Conservation (phyloP, 2,113 vertebrate species). For the Mesembrinibis cayennensis region DNA sequence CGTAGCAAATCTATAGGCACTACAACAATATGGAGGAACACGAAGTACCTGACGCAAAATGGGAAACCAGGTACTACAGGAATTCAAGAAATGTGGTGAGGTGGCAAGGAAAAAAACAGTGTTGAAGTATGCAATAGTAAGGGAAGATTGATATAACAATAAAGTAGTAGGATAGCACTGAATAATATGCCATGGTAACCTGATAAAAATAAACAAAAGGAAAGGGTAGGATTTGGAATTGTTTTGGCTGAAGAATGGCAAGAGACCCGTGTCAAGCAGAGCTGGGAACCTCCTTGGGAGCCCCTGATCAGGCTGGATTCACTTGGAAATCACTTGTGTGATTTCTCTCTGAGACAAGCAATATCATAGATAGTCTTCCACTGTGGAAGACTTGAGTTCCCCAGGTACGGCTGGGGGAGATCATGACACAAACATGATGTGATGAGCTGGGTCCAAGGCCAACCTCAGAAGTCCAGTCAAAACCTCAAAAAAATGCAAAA, state of each 20-base stretch:
- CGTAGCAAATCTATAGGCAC: not conserved
- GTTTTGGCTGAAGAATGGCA: not conserved
- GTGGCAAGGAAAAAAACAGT: not conserved
- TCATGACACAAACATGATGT: not conserved
- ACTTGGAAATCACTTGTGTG: not conserved
- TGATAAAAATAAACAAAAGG: not conserved
- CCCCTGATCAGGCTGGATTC: not conserved
- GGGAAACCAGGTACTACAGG: not conserved
- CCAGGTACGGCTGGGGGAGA: not conserved
- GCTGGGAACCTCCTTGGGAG: not conserved
- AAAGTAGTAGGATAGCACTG: not conserved
- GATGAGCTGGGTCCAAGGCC: not conserved
- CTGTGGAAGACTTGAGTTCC: not conserved
- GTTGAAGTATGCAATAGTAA: not conserved
- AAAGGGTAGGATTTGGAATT: not conserved
- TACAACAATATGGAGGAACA: not conserved
- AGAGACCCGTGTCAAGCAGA: not conserved
- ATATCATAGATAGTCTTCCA: not conserved
- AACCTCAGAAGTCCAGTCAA: not conserved
- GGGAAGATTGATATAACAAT: not conserved
- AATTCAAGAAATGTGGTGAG: not conserved
- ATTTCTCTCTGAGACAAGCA: not conserved
- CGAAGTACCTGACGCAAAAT: not conserved
- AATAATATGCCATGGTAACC: not conserved
- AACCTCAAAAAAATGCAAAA: not conserved